Evolutionary conservation across 2,113 vertebrate genomes (phyloP).

Genomic region (Dryoscopus gambensis): DNA sequence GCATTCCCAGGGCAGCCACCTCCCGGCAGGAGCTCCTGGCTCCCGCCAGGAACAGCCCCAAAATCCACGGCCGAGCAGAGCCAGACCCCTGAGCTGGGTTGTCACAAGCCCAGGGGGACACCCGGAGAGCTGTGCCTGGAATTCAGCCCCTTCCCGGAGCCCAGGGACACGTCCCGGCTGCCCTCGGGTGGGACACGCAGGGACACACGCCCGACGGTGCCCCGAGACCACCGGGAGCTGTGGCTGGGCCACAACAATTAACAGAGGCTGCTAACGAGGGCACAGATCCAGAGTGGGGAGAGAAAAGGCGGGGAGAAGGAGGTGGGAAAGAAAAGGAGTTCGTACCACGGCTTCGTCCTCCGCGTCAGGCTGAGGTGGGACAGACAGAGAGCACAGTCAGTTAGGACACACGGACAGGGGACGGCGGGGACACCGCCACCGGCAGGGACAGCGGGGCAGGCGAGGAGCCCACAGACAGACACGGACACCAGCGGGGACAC

Average conservation of each 20-base stretch:
- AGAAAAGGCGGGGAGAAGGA: constrained; percentile 47
- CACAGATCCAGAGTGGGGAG: not conserved
- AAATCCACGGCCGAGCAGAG: not conserved
- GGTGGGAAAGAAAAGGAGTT: constrained; percentile 57
- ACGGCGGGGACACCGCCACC: not conserved
- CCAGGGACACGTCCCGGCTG: not conserved
- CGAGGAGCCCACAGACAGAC: not conserved
- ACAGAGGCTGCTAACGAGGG: not conserved
- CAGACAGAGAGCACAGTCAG: constrained; percentile 73
- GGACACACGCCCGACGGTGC: not conserved
- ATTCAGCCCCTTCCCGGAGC: not conserved
- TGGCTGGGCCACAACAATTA: not conserved
- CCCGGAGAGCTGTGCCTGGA: not conserved
- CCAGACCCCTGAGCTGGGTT: not conserved
- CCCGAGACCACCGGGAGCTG: rapidly evolving
- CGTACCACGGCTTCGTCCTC: constrained; percentile 90
- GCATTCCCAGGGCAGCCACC: not conserved
- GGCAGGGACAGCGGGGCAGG: not conserved
- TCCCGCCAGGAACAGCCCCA: not conserved
- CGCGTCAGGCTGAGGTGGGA: constrained; percentile 82
- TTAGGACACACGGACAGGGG: constrained; percentile 54
- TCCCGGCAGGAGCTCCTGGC: not conserved
- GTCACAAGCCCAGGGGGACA: not conserved
- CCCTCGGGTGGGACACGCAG: not conserved
- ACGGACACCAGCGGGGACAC: not conserved